Conservation (phyloP, 2,888 invertebrate species). For the Hymenopus coronatus region DNA sequence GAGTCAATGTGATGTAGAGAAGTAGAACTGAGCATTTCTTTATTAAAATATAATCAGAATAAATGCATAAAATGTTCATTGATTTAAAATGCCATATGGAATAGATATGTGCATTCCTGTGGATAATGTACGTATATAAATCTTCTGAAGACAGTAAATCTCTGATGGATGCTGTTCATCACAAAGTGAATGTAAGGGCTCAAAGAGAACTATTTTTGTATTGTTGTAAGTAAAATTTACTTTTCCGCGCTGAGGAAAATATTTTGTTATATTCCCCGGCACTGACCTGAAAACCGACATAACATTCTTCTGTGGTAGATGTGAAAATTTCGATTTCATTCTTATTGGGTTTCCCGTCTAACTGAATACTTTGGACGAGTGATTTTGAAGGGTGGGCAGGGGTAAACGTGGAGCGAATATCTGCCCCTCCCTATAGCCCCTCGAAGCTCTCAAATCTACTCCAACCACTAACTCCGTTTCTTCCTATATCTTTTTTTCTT, state of each 20-base stretch:
- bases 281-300: not conserved
- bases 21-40: too few species aligned
- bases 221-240: not conserved
- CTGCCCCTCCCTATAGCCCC: not conserved
- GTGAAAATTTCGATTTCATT: constrained; percentile 3
- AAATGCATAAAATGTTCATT: too few species aligned
- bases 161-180: not conserved
- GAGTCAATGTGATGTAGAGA: too few species aligned
- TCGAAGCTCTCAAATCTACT: not conserved
- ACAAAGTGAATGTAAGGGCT: not conserved
- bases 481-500: not conserved
- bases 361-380: not conserved
- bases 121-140: too few species aligned
- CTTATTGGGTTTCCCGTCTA: not conserved
- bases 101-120: too few species aligned
- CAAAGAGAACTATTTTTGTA: not conserved
- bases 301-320: not conserved
- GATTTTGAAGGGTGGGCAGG: not conserved
- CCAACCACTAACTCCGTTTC: not conserved
- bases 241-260: not conserved
- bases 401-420: not conserved
- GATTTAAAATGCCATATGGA: too few species aligned
- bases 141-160: too few species aligned
- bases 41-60: too few species aligned
- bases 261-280: not conserved